A percentile compares a stretch with the other conserved stretches of the same genome.
These are phyloP conservation scores for Anas platyrhynchos DNA, from an alignment of 2,113 vertebrate genomes.

Conservation along the genomic window DNA sequence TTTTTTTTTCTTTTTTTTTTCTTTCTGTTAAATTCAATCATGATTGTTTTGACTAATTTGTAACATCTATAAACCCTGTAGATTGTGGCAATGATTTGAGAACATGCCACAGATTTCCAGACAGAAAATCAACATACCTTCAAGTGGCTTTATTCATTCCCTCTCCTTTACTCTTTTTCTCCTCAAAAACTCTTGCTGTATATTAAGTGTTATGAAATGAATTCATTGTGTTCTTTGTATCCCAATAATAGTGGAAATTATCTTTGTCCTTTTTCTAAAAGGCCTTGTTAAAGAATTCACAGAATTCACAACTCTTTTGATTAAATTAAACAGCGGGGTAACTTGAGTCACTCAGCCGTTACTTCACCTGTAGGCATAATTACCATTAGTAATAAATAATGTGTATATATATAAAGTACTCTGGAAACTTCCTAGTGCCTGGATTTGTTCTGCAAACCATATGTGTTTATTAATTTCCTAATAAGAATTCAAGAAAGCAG, in stretches of 20 bases:
- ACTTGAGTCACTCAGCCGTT: conserved; percentile 24
- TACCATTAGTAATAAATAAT: background rate
- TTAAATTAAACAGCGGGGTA: conserved; percentile 58
- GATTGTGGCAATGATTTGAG: background rate
- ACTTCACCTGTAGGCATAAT: conserved; percentile 45
- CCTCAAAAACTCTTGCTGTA: background rate
- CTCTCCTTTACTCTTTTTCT: background rate
- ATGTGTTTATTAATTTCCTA: conserved; percentile 42
- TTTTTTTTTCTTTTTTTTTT: background rate
- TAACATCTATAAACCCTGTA: background rate
- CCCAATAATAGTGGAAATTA: background rate
- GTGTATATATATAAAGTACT: background rate
- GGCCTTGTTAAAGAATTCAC: conserved; percentile 37
- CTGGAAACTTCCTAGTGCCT: background rate
- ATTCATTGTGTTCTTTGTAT: background rate
- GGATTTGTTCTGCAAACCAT: conserved; percentile 6
- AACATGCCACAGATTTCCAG: background rate
- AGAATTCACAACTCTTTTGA: conserved; percentile 14
- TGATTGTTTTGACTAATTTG: background rate
- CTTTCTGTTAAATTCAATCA: background rate
- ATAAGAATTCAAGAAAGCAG: conserved; percentile 30
- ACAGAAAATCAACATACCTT: background rate
- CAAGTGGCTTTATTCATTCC: background rate
- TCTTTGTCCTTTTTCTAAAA: conserved; percentile 36
- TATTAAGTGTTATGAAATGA: background rate